These are phyloP conservation scores for Drosophila elegans DNA, from an alignment of 1,140 invertebrate genomes.

Conservation along the genomic window DNA sequence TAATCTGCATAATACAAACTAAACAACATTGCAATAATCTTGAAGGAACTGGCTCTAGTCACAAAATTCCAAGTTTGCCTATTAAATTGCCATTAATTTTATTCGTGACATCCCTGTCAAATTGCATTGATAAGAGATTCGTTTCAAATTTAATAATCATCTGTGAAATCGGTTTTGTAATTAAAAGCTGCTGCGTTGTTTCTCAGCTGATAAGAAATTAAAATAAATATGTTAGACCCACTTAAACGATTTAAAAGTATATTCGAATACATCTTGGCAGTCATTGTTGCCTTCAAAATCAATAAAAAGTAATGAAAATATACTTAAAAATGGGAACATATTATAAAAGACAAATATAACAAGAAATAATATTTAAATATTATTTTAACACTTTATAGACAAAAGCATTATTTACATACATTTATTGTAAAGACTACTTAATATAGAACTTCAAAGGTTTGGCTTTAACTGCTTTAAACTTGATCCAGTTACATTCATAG, in stretches of 20 bases:
- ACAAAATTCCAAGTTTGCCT: too few species aligned
- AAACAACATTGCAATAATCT: background rate
- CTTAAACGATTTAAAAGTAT: too few species aligned
- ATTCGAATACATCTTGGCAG: too few species aligned
- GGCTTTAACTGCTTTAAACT: background rate
- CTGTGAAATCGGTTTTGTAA: background rate
- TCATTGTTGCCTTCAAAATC: too few species aligned
- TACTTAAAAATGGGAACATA: too few species aligned
- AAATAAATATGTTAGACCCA: background rate
- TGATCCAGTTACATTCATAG: slow-evolving; percentile 5
- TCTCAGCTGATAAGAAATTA: background rate
- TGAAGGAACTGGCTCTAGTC: background rate
- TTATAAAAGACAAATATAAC: too few species aligned
- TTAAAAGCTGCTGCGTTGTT: background rate
- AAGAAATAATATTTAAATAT: too few species aligned
- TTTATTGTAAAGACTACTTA: background rate
- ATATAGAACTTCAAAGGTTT: background rate
- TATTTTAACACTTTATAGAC: too few species aligned
- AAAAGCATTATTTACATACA: too few species aligned
- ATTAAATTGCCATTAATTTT: background rate
- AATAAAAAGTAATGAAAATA: too few species aligned
- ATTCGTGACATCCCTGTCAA: too few species aligned
- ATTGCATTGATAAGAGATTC: background rate
- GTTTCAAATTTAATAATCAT: background rate
- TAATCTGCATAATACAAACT: too few species aligned